phyloP scores from a whole-genome alignment of 2,797 vertebrate species.

The Etheostoma perlongum region DNA sequence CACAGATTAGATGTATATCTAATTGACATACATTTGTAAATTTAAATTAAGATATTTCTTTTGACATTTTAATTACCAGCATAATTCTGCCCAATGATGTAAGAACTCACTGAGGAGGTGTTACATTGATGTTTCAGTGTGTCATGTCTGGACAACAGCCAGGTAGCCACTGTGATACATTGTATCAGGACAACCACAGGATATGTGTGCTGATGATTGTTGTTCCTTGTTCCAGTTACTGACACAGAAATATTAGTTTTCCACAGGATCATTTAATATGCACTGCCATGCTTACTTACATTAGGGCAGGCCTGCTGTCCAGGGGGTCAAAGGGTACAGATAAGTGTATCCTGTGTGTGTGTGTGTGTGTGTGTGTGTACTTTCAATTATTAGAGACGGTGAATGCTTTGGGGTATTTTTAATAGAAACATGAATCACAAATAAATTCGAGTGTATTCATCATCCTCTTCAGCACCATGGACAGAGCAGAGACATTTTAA shows the following conservation, averaged over 20 bases:
- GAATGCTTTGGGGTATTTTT: no score
- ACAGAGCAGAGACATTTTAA: slow-evolving; percentile 19
- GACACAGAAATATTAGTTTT: not conserved
- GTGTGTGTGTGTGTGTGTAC: no score
- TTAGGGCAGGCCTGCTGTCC: no score
- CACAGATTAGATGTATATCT: not conserved
- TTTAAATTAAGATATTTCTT: not conserved
- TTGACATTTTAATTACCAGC: not conserved
- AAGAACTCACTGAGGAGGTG: not conserved
- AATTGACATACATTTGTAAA: no score
- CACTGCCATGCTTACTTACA: not conserved
- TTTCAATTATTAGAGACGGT: no score
- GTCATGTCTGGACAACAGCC: no score
- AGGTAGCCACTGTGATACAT: not conserved
- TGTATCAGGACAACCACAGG: not conserved
- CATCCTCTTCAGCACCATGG: slow-evolving; percentile 16
- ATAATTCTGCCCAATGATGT: no score
- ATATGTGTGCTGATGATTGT: not conserved
- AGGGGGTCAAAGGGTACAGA: no score
- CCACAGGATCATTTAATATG: not conserved
- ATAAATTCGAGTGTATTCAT: not conserved
- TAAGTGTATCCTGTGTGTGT: no score
- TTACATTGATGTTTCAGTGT: not conserved
- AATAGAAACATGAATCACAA: no score
- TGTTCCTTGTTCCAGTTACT: not conserved